Evolutionary conservation across 2,113 vertebrate genomes (phyloP).

Genomic region (Myotis davidii): DNA sequence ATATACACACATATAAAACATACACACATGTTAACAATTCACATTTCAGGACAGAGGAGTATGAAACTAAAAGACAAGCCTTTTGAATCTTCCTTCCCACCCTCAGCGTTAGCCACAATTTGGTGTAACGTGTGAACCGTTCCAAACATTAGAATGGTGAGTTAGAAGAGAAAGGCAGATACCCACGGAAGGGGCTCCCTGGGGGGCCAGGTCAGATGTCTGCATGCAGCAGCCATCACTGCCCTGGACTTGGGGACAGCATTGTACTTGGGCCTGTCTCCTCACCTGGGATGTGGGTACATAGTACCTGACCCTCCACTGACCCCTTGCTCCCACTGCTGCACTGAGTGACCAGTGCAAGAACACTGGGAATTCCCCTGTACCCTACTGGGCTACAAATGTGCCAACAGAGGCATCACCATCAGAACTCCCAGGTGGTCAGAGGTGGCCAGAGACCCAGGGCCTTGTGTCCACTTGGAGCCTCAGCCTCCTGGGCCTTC

Average conservation of each 20-base stretch:
- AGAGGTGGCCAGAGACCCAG: neutral
- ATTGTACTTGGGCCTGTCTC: neutral
- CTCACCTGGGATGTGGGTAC: neutral
- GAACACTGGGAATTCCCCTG: neutral
- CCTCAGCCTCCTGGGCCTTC: neutral
- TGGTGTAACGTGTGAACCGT: rapidly evolving
- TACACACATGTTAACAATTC: neutral
- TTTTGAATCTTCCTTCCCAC: no score
- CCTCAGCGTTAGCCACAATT: rapidly evolving
- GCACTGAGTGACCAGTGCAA: neutral
- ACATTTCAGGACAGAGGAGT: neutral
- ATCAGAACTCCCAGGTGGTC: neutral
- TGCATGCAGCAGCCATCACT: neutral
- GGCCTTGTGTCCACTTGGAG: neutral
- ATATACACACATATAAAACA: rapidly evolving
- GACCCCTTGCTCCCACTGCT: rapidly evolving
- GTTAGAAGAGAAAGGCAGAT: neutral
- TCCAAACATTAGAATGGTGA: neutral
- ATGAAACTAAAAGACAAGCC: neutral
- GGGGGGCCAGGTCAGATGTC: rapidly evolving
- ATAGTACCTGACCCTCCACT: rapidly evolving
- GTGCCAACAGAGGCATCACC: neutral
- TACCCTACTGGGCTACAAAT: neutral
- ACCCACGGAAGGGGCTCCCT: neutral
- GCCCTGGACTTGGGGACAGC: neutral